Evolutionary conservation across 2,113 vertebrate species (phyloP).

Genomic region (Athene noctua): DNA sequence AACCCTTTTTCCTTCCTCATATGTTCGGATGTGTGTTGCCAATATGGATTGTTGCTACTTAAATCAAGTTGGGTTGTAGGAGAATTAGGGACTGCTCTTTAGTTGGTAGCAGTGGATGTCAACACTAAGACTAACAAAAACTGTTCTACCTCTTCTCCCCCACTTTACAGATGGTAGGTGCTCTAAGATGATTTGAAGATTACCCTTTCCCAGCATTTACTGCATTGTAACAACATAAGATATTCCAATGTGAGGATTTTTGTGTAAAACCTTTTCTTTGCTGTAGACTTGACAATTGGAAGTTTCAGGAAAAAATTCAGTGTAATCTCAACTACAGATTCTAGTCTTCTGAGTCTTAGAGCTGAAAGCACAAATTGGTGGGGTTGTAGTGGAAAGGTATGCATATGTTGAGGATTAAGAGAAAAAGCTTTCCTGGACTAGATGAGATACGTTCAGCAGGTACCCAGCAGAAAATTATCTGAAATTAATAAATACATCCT

Average conservation of each 20-base stretch:
- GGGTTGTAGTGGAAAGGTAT: background rate
- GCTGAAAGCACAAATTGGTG: background rate
- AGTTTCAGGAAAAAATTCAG: background rate
- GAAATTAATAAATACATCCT: background rate
- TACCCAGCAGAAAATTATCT: background rate
- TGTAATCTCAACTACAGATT: background rate
- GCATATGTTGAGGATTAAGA: background rate
- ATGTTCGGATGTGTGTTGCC: background rate
- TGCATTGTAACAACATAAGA: background rate
- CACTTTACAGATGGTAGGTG: background rate
- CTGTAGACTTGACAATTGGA: background rate
- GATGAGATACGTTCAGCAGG: background rate
- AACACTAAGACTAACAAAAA: background rate
- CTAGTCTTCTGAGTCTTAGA: background rate
- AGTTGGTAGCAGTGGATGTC: background rate
- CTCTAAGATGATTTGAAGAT: background rate
- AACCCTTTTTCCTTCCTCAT: background rate
- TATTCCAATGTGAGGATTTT: background rate
- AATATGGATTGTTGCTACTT: background rate
- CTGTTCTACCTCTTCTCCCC: background rate
- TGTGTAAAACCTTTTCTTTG: background rate
- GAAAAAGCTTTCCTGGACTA: background rate
- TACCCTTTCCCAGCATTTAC: background rate
- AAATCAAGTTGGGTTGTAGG: background rate
- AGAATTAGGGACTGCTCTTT: background rate